These are phyloP conservation scores for Apostichopus japonicus DNA, from an alignment of 35 echinoderm and acorn worm genomes.

Conservation along the genomic window DNA sequence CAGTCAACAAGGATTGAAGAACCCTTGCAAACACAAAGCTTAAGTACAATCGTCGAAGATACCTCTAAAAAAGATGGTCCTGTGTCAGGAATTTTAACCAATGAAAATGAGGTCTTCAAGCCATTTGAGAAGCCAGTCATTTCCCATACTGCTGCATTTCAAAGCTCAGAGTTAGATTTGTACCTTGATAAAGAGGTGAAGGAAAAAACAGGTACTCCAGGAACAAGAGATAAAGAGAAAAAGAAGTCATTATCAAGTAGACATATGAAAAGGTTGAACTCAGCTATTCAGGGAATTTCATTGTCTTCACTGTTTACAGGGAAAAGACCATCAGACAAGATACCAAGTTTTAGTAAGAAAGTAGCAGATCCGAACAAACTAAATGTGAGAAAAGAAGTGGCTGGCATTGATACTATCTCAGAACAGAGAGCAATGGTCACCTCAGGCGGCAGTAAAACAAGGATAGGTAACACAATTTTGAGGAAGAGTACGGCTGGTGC, in stretches of 20 bases:
- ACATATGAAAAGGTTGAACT: conserved; percentile 55
- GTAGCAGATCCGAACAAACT: not conserved
- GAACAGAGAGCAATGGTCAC: not conserved
- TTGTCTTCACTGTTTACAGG: conserved; percentile 31
- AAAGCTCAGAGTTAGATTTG: conserved; percentile 76
- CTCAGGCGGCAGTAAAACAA: not conserved
- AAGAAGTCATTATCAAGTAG: conserved; percentile 15
- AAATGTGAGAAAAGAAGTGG: not conserved
- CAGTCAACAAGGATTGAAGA: not conserved
- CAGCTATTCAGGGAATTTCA: conserved; percentile 40
- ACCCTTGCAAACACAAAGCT: not conserved
- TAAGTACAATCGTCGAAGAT: not conserved
- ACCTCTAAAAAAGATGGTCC: not conserved
- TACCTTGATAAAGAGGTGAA: conserved; percentile 59
- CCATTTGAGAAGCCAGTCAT: conserved; percentile 80
- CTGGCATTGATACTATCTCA: not conserved
- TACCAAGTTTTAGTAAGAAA: not conserved
- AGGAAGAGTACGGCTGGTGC: conserved; percentile 34
- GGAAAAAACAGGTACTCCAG: not conserved
- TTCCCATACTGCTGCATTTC: conserved; percentile 83
- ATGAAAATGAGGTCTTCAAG: conserved; percentile 78
- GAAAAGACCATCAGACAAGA: conserved; percentile 1
- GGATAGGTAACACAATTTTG: conserved; percentile 24
- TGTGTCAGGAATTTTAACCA: conserved; percentile 2
- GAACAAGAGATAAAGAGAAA: conserved; percentile 13